Conservation (phyloP, 2,113 vertebrate genomes). For the Orientallactaga bullata region DNA sequence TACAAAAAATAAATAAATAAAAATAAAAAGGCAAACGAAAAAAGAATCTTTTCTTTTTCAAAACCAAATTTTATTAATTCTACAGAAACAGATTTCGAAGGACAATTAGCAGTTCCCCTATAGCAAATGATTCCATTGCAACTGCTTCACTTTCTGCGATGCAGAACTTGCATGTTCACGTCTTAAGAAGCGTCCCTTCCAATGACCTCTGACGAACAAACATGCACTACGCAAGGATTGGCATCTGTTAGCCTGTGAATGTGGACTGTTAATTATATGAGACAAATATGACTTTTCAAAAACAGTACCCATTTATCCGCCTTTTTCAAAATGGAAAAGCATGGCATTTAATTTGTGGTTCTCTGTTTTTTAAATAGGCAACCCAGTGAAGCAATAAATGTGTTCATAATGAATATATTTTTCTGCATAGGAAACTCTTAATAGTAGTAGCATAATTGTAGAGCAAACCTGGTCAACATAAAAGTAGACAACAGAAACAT, state of each 20-base stretch:
- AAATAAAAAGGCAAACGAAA: too few relatives aligned
- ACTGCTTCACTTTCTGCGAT: constrained; percentile 25
- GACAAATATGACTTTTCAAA: constrained; percentile 76
- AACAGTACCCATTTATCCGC: constrained; percentile 63
- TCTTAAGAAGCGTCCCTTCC: constrained; percentile 67
- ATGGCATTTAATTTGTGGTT: constrained; percentile 81
- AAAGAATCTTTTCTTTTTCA: too few relatives aligned
- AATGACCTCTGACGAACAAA: constrained; percentile 62
- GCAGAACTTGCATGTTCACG: background rate
- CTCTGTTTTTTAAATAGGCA: constrained; percentile 83
- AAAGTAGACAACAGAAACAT: constrained; percentile 71
- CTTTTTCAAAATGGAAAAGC: constrained; percentile 68
- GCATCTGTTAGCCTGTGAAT: constrained; percentile 69
- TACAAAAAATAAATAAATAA: too few relatives aligned
- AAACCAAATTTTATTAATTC: background rate
- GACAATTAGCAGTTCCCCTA: constrained; percentile 28
- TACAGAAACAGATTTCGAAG: constrained; percentile 35
- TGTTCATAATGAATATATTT: constrained; percentile 81
- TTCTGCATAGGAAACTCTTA: constrained; percentile 77
- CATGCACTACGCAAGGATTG: constrained; percentile 60
- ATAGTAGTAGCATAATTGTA: constrained; percentile 67
- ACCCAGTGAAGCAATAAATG: constrained; percentile 85
- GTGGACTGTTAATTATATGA: constrained; percentile 76
- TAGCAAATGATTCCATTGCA: constrained; percentile 56
- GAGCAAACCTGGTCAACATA: constrained; percentile 72